Percentiles rank a stretch among this genome's conserved stretches.
Conservation (phyloP, 2,888 invertebrate genomes). For the Dicranocentrus wangi region DNA sequence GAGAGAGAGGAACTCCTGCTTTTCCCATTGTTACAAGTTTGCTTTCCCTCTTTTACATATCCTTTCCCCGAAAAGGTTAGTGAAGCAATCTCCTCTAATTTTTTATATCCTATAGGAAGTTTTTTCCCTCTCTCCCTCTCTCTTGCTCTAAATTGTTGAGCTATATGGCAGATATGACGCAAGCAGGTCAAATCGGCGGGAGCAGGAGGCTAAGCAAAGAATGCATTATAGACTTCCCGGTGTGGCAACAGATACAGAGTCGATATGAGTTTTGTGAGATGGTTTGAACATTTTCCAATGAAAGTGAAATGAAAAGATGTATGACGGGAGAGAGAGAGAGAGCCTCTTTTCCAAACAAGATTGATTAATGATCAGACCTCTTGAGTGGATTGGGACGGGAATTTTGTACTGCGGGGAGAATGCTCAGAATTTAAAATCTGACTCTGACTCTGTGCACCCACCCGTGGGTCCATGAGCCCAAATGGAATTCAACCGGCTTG, state of each 20-base stretch:
- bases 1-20: too few relatives aligned
- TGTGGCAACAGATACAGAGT: too few relatives aligned
- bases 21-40: background rate
- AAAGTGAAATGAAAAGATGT: constrained; percentile 55
- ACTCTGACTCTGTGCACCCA: constrained; percentile 4
- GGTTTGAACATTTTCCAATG: background rate
- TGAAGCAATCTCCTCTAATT: constrained; percentile 3
- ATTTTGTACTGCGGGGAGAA: constrained; percentile 31
- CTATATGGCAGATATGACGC: constrained; percentile 52
- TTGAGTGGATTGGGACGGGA: constrained; percentile 56
- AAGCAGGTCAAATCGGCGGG: constrained; percentile 49
- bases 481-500: background rate
- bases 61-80: constrained; percentile 7
- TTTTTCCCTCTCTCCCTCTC: background rate
- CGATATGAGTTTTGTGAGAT: too few relatives aligned
- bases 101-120: background rate
- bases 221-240: too few relatives aligned
- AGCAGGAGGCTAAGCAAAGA: too few relatives aligned
- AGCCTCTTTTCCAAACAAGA: constrained; percentile 53
- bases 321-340: constrained; percentile 35
- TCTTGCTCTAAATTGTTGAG: too few relatives aligned
- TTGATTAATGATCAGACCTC: constrained; percentile 65
- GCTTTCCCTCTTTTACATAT: constrained; percentile 2
- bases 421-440: constrained; percentile 31
- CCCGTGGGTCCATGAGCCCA: constrained; percentile 24